Evolutionary conservation across 2,888 invertebrate genomes (phyloP).

Genomic region (Acanthosepion lycidas): DNA sequence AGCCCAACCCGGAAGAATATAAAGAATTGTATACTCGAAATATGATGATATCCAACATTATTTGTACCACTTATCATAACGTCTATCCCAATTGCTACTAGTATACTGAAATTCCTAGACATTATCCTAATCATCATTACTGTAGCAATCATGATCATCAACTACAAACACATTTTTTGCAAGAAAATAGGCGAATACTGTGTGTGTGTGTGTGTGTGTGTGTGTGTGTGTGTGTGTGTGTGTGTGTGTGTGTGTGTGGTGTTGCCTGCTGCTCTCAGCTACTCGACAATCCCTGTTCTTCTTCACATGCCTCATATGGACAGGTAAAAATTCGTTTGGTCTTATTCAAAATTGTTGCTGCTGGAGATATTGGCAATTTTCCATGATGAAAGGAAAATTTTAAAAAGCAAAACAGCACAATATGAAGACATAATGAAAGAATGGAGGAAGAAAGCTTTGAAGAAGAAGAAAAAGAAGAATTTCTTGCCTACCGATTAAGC

Average conservation of each 20-base stretch:
- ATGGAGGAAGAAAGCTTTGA: constrained; percentile 35
- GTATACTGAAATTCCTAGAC: background rate
- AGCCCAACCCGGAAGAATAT: background rate
- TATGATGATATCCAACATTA: background rate
- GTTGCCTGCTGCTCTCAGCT: background rate
- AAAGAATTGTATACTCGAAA: background rate
- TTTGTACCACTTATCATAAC: background rate
- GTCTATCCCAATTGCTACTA: background rate
- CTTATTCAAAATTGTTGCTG: background rate
- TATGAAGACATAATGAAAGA: constrained; percentile 39
- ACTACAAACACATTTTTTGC: background rate
- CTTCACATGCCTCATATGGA: background rate
- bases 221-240: background rate
- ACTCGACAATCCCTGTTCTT: background rate
- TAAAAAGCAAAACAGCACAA: background rate
- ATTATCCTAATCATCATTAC: background rate
- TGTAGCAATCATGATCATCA: background rate
- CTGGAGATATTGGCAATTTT: background rate
- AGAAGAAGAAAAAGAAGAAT: constrained; percentile 4
- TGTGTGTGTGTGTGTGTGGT: background rate
- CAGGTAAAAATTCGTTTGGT: constrained; percentile 8
- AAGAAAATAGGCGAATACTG: background rate
- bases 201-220: background rate
- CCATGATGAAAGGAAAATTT: background rate
- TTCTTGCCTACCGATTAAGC: too few species aligned